Conservation (phyloP, 2,797 vertebrate species). For the Sternotherus odoratus region DNA sequence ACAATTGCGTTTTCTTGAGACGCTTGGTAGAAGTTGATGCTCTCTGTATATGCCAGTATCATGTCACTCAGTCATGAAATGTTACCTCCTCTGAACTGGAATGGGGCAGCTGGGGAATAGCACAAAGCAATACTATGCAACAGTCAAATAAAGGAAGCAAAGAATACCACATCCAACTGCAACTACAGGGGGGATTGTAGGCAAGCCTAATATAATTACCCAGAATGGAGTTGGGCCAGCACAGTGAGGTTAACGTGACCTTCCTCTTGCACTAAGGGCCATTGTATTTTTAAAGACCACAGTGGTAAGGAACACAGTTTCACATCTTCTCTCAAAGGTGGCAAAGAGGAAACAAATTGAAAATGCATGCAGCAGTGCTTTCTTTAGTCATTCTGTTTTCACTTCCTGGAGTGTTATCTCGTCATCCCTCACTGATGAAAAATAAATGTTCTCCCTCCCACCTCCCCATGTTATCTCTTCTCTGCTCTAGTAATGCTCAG, state of each 20-base stretch:
- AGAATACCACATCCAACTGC: not conserved
- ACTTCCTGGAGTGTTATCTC: not conserved
- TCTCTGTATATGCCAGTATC: not conserved
- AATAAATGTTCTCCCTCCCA: not conserved
- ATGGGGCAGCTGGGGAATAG: not conserved
- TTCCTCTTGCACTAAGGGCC: not conserved
- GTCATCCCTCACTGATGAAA: not conserved
- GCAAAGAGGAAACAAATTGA: not conserved
- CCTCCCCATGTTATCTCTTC: not conserved
- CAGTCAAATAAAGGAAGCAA: not conserved
- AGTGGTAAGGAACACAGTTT: not conserved
- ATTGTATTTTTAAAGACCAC: not conserved
- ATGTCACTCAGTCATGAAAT: not conserved
- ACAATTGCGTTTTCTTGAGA: not conserved
- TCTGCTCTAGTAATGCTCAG: not conserved
- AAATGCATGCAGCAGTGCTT: not conserved
- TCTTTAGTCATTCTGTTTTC: not conserved
- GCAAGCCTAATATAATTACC: constrained; percentile 57
- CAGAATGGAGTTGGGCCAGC: constrained; percentile 36
- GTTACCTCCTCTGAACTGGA: not conserved
- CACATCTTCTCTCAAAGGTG: not conserved
- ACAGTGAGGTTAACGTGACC: not conserved
- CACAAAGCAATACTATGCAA: not conserved
- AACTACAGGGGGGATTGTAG: not conserved
- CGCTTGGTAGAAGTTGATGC: not conserved